These are phyloP conservation scores for Andinoacara biseriatus DNA, from an alignment of 2,113 vertebrate genomes.

Conservation along the genomic window DNA sequence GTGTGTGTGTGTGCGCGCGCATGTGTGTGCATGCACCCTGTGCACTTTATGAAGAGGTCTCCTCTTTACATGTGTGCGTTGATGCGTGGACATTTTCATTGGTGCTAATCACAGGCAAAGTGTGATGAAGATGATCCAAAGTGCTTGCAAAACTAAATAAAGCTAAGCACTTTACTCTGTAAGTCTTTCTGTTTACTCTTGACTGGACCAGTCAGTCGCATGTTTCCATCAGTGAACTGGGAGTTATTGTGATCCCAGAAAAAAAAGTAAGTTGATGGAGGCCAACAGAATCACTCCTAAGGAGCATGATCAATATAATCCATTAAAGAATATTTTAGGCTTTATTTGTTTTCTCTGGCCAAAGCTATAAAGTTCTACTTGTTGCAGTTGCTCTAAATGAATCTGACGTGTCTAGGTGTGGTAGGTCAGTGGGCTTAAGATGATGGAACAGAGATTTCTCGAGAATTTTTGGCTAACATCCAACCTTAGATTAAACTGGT, in stretches of 20 bases:
- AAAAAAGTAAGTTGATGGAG: not conserved
- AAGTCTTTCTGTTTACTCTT: slow-evolving; percentile 51
- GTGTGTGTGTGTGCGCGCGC: slow-evolving; percentile 48
- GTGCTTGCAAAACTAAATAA: slow-evolving; percentile 75
- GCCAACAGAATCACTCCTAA: slow-evolving; percentile 8
- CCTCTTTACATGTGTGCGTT: slow-evolving; percentile 71
- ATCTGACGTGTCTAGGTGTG: slow-evolving; percentile 3
- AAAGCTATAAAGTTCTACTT: slow-evolving; percentile 35
- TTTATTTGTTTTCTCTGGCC: slow-evolving; percentile 37
- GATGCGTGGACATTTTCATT: slow-evolving; percentile 75
- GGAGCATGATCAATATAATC: slow-evolving; percentile 25
- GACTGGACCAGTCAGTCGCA: slow-evolving; percentile 6
- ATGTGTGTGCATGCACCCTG: slow-evolving; percentile 58
- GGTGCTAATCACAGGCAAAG: slow-evolving; percentile 74
- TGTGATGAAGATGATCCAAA: slow-evolving; percentile 64
- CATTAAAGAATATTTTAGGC: slow-evolving; percentile 7
- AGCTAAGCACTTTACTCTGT: slow-evolving; percentile 73
- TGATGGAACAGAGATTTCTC: slow-evolving; percentile 27
- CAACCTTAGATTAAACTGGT: slow-evolving; percentile 52
- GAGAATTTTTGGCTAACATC: slow-evolving; percentile 35
- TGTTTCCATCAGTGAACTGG: slow-evolving; percentile 27
- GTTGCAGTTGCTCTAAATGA: slow-evolving; percentile 10
- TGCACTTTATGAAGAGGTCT: slow-evolving; percentile 75
- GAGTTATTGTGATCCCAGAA: slow-evolving; percentile 22
- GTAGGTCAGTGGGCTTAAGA: slow-evolving; percentile 22